Evolutionary conservation across 2,797 vertebrate genomes (phyloP).

Genomic region (Sebastes hubbsi): DNA sequence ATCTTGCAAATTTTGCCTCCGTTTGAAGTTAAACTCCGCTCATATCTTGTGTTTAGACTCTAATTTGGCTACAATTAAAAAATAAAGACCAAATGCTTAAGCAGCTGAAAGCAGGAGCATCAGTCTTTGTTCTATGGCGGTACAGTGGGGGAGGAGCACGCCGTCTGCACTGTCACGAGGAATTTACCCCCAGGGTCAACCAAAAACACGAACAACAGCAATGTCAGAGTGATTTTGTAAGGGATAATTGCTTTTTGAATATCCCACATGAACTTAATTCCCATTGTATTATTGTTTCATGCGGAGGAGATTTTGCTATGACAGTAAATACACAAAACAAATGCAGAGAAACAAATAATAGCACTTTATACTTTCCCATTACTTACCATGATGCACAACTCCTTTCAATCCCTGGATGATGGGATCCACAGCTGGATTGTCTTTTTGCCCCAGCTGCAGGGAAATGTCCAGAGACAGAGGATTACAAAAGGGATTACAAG

Average conservation of each 20-base stretch:
- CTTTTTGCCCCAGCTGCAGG: constrained; percentile 91
- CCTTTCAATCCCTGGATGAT: constrained; percentile 98
- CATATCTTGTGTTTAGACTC: constrained; percentile 55
- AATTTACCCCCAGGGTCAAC: constrained; percentile 34
- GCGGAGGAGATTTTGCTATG: constrained; percentile 29
- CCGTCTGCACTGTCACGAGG: neutral
- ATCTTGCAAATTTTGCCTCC: constrained; percentile 40
- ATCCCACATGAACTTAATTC: constrained; percentile 45
- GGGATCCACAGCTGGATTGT: constrained; percentile 96
- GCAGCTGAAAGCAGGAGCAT: constrained; percentile 16
- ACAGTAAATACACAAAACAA: neutral
- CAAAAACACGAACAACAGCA: constrained; percentile 26
- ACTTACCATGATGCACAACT: constrained; percentile 98
- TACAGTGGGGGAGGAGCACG: neutral
- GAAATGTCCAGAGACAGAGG: constrained; percentile 59
- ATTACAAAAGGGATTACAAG: constrained; percentile 71
- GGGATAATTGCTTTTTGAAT: constrained; percentile 51
- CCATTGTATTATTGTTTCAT: constrained; percentile 22
- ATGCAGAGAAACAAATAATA: neutral
- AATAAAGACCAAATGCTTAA: constrained; percentile 23
- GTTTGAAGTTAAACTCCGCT: constrained; percentile 69
- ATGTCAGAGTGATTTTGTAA: constrained; percentile 31
- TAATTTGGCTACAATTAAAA: constrained; percentile 44
- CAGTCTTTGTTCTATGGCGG: constrained; percentile 30
- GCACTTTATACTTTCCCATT: constrained; percentile 15